phyloP scores from a whole-genome alignment of 2,113 vertebrate genomes.

The Chauna torquata region DNA sequence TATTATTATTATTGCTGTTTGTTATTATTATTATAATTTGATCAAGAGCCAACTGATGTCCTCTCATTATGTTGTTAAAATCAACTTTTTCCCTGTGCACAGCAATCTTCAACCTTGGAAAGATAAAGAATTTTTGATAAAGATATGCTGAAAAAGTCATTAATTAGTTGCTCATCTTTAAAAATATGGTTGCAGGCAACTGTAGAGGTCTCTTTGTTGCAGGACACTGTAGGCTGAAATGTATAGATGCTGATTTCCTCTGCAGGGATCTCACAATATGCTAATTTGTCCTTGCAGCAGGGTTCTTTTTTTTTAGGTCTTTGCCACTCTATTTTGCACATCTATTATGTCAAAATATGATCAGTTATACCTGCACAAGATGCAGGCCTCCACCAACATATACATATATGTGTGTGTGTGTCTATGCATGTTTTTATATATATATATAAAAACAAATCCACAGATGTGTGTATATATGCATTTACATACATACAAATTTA shows the following conservation, averaged over 20 bases:
- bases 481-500: background rate
- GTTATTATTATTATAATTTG: background rate
- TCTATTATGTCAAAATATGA: background rate
- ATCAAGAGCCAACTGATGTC: background rate
- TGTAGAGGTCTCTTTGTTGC: background rate
- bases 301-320: background rate
- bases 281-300: slow-evolving; percentile 53
- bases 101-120: background rate
- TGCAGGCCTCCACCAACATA: background rate
- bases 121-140: slow-evolving; percentile 29
- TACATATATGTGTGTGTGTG: fast-evolving
- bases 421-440: background rate
- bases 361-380: background rate
- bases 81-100: background rate
- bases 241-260: slow-evolving; percentile 27
- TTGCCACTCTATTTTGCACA: background rate
- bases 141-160: slow-evolving; percentile 40
- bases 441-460: background rate
- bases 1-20: background rate
- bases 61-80: slow-evolving; percentile 38
- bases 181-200: slow-evolving; percentile 18
- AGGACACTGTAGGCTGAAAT: slow-evolving; percentile 16
- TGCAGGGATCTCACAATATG: slow-evolving; percentile 33
- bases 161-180: slow-evolving; percentile 60
- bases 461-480: background rate